A percentile compares a stretch with the other conserved stretches of the same genome.
phyloP scores from a whole-genome alignment of 1,140 invertebrate genomes.

The Drosophila rufa region DNA sequence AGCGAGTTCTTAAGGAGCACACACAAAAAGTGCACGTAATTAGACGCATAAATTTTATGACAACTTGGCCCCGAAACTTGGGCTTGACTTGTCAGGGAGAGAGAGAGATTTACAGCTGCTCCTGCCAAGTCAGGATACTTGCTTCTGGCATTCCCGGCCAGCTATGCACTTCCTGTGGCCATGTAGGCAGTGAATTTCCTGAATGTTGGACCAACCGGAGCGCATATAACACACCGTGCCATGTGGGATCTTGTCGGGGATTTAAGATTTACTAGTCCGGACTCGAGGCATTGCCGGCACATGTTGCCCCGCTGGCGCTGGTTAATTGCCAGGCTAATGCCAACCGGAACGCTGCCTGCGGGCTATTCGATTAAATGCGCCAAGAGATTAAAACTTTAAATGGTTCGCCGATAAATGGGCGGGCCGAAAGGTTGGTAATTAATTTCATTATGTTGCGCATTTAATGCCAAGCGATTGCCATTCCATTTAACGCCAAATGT shows the following conservation, averaged over 20 bases:
- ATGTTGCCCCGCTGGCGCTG: conserved; percentile 41
- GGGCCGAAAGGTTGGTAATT: conserved; percentile 49
- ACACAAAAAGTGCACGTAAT: conserved; percentile 66
- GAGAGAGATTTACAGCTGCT: conserved; percentile 5
- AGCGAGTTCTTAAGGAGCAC: not conserved
- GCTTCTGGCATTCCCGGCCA: not conserved
- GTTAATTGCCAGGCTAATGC: conserved; percentile 60
- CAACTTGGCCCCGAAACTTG: conserved; percentile 47
- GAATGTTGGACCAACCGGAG: conserved; percentile 40
- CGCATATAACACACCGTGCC: conserved; percentile 52
- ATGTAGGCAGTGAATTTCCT: conserved; percentile 37
- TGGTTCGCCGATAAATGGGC: conserved; percentile 46
- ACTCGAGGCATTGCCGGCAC: conserved; percentile 51
- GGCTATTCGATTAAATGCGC: conserved; percentile 48
- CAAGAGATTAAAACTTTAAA: conserved; percentile 73
- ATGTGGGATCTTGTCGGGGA: conserved; percentile 33
- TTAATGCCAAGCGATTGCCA: conserved; percentile 53
- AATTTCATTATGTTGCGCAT: conserved; percentile 65
- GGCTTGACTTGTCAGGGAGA: not conserved
- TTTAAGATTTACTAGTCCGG: not conserved
- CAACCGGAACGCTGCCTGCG: not conserved
- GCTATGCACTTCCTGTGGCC: conserved; percentile 42
- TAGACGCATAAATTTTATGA: conserved; percentile 71
- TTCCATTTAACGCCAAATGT: conserved; percentile 50
- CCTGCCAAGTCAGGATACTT: conserved; percentile 5